phyloP scores from a whole-genome alignment of 2,113 vertebrate genomes.

The Vulpes ferrilata region DNA sequence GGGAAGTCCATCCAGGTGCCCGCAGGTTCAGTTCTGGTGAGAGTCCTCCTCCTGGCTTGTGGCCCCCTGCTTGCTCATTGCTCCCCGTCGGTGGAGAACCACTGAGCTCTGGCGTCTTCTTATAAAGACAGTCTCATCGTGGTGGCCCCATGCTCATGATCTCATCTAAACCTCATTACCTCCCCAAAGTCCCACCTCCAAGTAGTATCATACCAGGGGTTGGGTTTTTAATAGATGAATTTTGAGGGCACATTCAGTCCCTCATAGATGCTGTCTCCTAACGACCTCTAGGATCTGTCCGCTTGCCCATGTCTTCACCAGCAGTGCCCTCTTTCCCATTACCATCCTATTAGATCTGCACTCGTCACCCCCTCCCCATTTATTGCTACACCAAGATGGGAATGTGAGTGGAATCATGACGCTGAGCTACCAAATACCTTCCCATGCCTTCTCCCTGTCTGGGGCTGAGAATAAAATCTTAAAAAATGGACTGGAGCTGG shows the following conservation, averaged over 20 bases:
- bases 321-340: neutral
- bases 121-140: accelerated
- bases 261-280: neutral
- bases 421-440: neutral
- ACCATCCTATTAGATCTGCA: neutral
- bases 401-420: neutral
- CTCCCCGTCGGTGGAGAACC: neutral
- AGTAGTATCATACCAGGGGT: neutral
- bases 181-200: neutral
- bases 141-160: neutral
- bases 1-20: neutral
- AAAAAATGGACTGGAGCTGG: neutral
- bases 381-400: neutral
- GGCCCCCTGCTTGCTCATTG: neutral
- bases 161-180: neutral
- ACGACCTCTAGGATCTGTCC: neutral
- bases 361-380: accelerated
- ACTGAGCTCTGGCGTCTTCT: neutral
- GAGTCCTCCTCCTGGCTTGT: neutral
- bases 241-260: neutral
- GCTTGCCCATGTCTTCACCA: neutral
- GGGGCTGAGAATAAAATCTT: neutral
- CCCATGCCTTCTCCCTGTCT: neutral
- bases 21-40: neutral
- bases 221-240: neutral